A percentile compares a stretch with the other conserved stretches of the same genome.
Evolutionary conservation across 1,140 invertebrate species (phyloP).

Genomic region (Tyrophagus putrescentiae): DNA sequence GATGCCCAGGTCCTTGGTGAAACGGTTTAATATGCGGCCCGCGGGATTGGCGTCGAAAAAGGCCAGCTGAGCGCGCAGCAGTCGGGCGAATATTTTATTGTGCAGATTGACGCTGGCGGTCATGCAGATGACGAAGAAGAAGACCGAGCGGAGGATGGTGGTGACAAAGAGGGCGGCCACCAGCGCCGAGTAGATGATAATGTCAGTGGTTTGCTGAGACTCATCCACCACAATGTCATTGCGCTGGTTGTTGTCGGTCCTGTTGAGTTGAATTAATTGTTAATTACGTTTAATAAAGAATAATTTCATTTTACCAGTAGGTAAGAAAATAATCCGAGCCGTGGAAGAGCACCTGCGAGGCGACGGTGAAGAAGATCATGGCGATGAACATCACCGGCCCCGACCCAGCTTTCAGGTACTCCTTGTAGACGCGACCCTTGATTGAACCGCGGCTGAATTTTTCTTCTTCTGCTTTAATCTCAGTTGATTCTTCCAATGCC

Average conservation of each 20-base stretch:
- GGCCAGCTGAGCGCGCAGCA: slow-evolving; percentile 60
- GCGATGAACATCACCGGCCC: neutral
- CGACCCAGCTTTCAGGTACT: slow-evolving; percentile 19
- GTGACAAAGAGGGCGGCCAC: slow-evolving; percentile 33
- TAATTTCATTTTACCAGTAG: neutral
- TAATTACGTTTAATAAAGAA: neutral
- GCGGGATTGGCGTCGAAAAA: slow-evolving; percentile 77
- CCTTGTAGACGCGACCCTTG: slow-evolving; percentile 2
- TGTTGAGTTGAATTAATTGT: neutral
- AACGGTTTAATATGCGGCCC: slow-evolving; percentile 29
- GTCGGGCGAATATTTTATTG: slow-evolving; percentile 61
- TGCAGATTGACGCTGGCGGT: slow-evolving; percentile 59
- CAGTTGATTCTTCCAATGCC: neutral
- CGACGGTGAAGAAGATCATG: slow-evolving; percentile 2
- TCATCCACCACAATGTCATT: neutral
- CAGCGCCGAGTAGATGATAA: slow-evolving; percentile 32
- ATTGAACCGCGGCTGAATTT: slow-evolving; percentile 16
- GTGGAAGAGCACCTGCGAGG: slow-evolving; percentile 19
- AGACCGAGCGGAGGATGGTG: slow-evolving; percentile 42
- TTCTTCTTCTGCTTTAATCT: slow-evolving; percentile 19
- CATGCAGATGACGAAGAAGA: slow-evolving; percentile 62
- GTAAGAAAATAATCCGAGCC: slow-evolving; percentile 17
- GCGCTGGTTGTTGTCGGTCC: slow-evolving; percentile 18
- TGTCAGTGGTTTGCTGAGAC: slow-evolving; percentile 11
- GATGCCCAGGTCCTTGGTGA: slow-evolving; percentile 26